Conservation (phyloP, 2,797 vertebrate species). For the Phataginus tricuspis region DNA sequence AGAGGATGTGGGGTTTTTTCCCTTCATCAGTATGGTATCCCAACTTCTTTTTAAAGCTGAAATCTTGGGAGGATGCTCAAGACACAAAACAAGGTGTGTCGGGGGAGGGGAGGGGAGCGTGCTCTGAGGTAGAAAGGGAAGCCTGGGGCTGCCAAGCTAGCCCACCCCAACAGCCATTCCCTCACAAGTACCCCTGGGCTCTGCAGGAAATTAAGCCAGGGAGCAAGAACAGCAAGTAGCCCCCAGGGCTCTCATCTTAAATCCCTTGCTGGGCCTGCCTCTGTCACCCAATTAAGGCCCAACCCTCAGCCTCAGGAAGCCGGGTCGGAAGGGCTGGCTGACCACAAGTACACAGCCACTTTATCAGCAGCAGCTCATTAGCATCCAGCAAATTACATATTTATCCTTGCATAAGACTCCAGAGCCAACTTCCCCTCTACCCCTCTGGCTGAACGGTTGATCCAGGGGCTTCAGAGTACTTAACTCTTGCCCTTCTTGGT, state of each 20-base stretch:
- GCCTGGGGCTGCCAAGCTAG: not conserved
- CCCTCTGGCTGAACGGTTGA: not conserved
- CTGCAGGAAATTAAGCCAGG: not conserved
- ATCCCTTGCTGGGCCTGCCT: not conserved
- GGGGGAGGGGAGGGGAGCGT: too few species aligned
- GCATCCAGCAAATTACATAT: not conserved
- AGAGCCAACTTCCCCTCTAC: not conserved
- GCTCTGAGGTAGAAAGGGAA: not conserved
- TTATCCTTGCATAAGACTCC: not conserved
- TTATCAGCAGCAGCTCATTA: not conserved
- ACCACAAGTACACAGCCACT: not conserved
- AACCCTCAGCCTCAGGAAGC: not conserved
- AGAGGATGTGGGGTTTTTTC: not conserved
- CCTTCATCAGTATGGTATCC: not conserved
- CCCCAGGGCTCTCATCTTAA: not conserved
- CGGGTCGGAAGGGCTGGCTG: not conserved
- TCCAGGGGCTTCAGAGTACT: not conserved
- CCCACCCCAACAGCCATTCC: not conserved
- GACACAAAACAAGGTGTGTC: not conserved
- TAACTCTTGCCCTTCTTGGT: not conserved
- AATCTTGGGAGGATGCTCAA: not conserved
- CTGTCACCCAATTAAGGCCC: not conserved
- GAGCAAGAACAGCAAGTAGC: not conserved
- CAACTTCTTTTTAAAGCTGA: slow-evolving; percentile 2
- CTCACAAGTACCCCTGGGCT: not conserved